Percentiles rank a stretch among this genome's conserved stretches.
These are phyloP conservation scores for Nebria salina DNA, from an alignment of 2,888 invertebrate species.

Conservation along the genomic window DNA sequence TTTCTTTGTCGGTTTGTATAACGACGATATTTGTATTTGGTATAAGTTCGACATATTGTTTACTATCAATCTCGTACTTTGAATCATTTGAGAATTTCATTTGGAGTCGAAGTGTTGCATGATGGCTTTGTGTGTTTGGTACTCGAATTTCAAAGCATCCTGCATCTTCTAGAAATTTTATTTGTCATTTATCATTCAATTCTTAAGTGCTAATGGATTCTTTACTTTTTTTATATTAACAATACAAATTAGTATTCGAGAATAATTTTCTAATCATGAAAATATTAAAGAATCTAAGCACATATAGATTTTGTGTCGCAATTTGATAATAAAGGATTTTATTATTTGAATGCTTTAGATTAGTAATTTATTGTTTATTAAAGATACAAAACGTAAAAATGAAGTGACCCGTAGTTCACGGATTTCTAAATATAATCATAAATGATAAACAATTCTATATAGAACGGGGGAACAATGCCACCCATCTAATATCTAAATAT, in stretches of 20 bases:
- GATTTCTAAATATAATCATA: conserved; percentile 21
- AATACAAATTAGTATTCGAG: too few relatives aligned
- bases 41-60: conserved; percentile 59
- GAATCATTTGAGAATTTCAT: conserved; percentile 32
- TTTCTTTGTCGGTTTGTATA: conserved; percentile 67
- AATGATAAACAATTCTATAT: conserved; percentile 1
- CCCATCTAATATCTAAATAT: neutral
- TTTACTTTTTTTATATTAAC: too few relatives aligned
- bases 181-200: neutral
- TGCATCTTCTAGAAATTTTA: conserved; percentile 54
- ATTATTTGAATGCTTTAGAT: too few relatives aligned
- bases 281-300: too few relatives aligned
- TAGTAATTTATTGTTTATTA: neutral
- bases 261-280: too few relatives aligned
- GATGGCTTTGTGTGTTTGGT: conserved; percentile 49
- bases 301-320: too few relatives aligned
- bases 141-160: conserved; percentile 57
- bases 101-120: conserved; percentile 34
- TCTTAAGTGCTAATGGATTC: too few relatives aligned
- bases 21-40: conserved; percentile 64
- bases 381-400: conserved; percentile 37
- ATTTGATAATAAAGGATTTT: too few relatives aligned
- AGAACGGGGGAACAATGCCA: conserved; percentile 3
- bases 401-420: conserved; percentile 32
- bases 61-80: conserved; percentile 53